Base-by-base conservation (phyloP, 1,140 invertebrate genomes). In the Drosophila teissieri region DNA sequence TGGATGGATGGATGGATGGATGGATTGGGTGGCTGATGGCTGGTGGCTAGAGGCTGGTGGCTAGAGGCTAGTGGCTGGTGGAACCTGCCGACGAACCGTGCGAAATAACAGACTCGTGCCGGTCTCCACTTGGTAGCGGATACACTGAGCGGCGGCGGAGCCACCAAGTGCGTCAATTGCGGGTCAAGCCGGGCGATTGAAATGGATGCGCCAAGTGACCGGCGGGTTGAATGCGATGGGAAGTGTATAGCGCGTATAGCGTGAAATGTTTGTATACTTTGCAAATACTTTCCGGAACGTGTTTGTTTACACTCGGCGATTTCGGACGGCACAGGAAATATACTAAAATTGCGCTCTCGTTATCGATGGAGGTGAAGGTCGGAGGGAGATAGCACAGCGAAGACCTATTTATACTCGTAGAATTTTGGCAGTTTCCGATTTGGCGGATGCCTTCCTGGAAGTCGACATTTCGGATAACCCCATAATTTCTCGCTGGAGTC, bases 81-180 rank as follows among this genome's bases (percentile, higher is more conserved):
- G 8, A 44, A 48, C 61, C 52, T 80, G 63, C 51, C 67, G 54
- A 15, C 52, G 46, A 78, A 48, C 39, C 69, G 64, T 78, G 65
- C 46, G 48, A 77, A 77, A 77, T 77, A 61, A 77, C 74, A 60
- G 54, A 77, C 74, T 77, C 74, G 74, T 77, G 74, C 74, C 73
- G 70, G 72, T 48, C 40, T 62, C 58, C 34, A 40, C 37, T 67
- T 39, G 51, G 60, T 27, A 48, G 46, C 24, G 45, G 27, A 10
- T 31, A 19, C 36, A 15, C 45, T 31, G 34, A 10, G 64, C 19
- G 65, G 62, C 39, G 37, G 61, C 27, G 64, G 46, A 45, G 5
- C 52, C 27, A 52, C 46, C 61, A 65, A 65, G 73, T 76, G 73
- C 73, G 73, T 76, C 73, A 76, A 61, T 75, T 58, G 46, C 31